Evolutionary conservation across 2,888 invertebrate genomes (phyloP).

Genomic region (Pammene aurita): DNA sequence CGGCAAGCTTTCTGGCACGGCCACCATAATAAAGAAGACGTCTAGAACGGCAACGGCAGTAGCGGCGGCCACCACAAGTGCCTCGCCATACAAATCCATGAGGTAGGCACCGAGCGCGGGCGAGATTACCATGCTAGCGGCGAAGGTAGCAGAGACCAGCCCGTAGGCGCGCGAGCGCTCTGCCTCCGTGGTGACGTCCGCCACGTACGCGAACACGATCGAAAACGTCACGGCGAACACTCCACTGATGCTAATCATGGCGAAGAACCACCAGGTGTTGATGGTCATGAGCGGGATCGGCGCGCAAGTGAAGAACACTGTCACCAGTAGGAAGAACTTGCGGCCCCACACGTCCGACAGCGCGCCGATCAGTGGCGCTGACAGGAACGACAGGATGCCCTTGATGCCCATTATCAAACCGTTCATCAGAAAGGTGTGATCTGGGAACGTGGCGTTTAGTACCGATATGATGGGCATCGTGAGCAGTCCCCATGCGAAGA

Average conservation of each 20-base stretch:
- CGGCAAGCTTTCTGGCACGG: conserved; percentile 98
- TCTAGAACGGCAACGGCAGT: conserved; percentile 98
- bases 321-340: conserved; percentile 98
- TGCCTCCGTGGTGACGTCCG: conserved; percentile 98
- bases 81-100: conserved; percentile 92
- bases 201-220: conserved; percentile 99
- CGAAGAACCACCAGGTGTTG: conserved; percentile 99
- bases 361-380: conserved; percentile 98
- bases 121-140: conserved; percentile 99
- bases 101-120: conserved; percentile 97
- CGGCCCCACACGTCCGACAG: conserved; percentile 99
- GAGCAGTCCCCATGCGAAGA: conserved; percentile 99
- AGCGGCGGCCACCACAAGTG: conserved; percentile 96
- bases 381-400: conserved; percentile 98
- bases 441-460: conserved; percentile 98
- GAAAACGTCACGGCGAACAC: conserved; percentile 99
- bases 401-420: conserved; percentile 99
- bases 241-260: conserved; percentile 99
- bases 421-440: conserved; percentile 99
- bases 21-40: conserved; percentile 98
- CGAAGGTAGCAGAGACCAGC: conserved; percentile 99
- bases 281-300: conserved; percentile 99
- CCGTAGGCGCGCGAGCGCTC: conserved; percentile 98
- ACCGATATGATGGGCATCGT: conserved; percentile 98
- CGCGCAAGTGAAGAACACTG: conserved; percentile 99